Conservation (phyloP, 1,140 invertebrate species). For the Galleria mellonella region DNA sequence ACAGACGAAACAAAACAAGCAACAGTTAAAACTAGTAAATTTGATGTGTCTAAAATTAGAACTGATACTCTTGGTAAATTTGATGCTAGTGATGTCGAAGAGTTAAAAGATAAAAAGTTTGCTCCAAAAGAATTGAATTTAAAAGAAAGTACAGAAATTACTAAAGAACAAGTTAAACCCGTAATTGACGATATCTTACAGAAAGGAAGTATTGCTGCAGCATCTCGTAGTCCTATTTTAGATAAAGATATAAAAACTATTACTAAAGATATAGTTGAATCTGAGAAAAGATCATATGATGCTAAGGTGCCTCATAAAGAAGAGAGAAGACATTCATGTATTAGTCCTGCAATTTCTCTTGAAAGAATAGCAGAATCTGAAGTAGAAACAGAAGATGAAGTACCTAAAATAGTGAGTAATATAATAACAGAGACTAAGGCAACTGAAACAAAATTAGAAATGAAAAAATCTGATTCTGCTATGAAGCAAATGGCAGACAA, state of each 20-base stretch:
- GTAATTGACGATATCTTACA: constrained; percentile 62
- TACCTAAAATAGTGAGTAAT: constrained; percentile 14
- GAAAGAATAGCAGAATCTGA: constrained; percentile 66
- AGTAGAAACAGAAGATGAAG: constrained; percentile 56
- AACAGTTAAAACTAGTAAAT: constrained; percentile 17
- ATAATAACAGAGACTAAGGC: constrained; percentile 11
- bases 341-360: constrained; percentile 65
- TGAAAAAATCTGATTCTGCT: constrained; percentile 65
- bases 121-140: constrained; percentile 27
- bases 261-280: constrained; percentile 52
- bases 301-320: constrained; percentile 62
- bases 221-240: constrained; percentile 42
- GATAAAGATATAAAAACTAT: constrained; percentile 54
- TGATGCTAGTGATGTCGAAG: constrained; percentile 26
- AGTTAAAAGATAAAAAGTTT: constrained; percentile 23
- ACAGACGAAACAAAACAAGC: neutral
- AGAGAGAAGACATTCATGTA: constrained; percentile 62
- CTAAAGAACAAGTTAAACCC: constrained; percentile 56
- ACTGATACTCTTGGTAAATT: constrained; percentile 55
- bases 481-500: constrained; percentile 72
- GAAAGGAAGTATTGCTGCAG: constrained; percentile 48
- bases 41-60: constrained; percentile 50
- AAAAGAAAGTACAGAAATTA: constrained; percentile 39
- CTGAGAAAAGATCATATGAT: constrained; percentile 61
- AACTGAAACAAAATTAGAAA: constrained; percentile 22